Evolutionary conservation across 2,888 invertebrate genomes (phyloP).

Genomic region (Pogonocherus hispidulus): DNA sequence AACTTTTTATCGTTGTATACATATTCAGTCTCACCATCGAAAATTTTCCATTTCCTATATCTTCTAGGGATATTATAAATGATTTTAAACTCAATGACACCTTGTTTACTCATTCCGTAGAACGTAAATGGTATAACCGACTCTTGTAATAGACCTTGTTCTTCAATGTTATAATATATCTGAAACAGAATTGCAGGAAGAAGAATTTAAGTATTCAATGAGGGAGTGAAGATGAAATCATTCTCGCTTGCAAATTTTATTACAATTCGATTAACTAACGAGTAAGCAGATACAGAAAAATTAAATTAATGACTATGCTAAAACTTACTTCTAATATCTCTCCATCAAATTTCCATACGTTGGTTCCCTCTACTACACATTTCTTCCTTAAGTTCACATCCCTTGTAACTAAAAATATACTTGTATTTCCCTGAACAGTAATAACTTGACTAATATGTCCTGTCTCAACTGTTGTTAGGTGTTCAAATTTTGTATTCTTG

Average conservation of each 20-base stretch:
- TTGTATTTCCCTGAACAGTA: constrained; percentile 59
- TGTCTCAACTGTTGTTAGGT: constrained; percentile 64
- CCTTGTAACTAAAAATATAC: constrained; percentile 65
- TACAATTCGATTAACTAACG: no score
- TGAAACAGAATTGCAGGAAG: constrained; percentile 47
- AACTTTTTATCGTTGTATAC: no score
- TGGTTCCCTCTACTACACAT: constrained; percentile 63
- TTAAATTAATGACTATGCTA: background rate
- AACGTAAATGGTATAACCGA: constrained; percentile 63
- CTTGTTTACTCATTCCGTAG: constrained; percentile 58
- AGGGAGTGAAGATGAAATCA: no score
- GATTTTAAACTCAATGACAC: constrained; percentile 58
- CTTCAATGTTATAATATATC: constrained; percentile 55
- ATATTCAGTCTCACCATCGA: constrained; percentile 46
- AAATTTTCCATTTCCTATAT: constrained; percentile 60
- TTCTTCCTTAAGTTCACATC: constrained; percentile 42
- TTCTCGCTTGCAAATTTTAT: no score
- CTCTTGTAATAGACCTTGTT: constrained; percentile 60
- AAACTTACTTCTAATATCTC: constrained; percentile 60
- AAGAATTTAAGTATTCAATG: no score
- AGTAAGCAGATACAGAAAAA: constrained; percentile 37
- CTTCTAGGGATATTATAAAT: constrained; percentile 41
- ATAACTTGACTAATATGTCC: constrained; percentile 70
- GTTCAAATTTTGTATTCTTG: constrained; percentile 57
- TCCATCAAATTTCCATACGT: constrained; percentile 67